These are phyloP conservation scores for Ridgeia piscesae DNA, from an alignment of 1,140 invertebrate species.

Conservation along the genomic window DNA sequence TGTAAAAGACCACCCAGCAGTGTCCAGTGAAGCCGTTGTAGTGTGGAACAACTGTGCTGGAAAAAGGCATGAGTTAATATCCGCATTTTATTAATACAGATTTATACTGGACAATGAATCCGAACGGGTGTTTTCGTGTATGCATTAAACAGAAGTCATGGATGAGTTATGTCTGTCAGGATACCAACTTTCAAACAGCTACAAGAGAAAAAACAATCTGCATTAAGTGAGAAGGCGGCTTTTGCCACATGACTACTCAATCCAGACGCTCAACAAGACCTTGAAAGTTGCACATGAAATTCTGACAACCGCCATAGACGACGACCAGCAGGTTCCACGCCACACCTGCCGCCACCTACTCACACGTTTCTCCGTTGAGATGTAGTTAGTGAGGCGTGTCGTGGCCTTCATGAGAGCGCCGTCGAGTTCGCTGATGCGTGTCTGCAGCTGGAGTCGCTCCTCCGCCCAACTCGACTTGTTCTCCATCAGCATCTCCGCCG, in stretches of 20 bases:
- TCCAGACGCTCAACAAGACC: background rate
- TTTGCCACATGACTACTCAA: background rate
- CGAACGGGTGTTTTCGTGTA: too few species aligned
- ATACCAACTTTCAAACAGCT: too few species aligned
- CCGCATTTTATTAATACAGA: too few species aligned
- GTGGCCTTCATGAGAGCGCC: background rate
- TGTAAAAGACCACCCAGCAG: too few species aligned
- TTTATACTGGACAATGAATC: too few species aligned
- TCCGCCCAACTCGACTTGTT: background rate
- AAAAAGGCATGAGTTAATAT: too few species aligned
- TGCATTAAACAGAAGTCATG: too few species aligned
- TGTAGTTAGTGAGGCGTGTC: background rate
- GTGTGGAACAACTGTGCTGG: too few species aligned
- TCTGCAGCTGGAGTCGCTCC: slow-evolving; percentile 13
- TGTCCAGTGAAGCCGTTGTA: too few species aligned
- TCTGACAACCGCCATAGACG: too few species aligned
- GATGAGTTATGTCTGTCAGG: too few species aligned
- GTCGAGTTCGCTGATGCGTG: slow-evolving; percentile 18
- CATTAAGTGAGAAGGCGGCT: background rate
- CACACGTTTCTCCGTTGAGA: background rate
- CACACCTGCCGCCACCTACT: background rate
- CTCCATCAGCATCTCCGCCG: background rate
- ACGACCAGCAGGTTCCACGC: background rate
- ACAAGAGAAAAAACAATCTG: too few species aligned
- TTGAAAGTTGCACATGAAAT: background rate